Evolutionary conservation across 1,140 invertebrate species (phyloP).

Genomic region (Andricus grossulariae): DNA sequence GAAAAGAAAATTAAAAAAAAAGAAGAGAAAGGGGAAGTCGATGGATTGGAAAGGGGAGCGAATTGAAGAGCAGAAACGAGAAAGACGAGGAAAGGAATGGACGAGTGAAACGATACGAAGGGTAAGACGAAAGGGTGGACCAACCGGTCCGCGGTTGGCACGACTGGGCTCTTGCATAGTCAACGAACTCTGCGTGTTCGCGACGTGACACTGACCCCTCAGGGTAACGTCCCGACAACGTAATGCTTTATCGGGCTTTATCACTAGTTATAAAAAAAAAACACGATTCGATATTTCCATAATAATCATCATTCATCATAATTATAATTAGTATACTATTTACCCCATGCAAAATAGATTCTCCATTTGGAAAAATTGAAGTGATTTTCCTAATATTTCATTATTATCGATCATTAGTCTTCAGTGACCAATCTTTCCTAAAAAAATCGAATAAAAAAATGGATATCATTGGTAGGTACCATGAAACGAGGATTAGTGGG

Average conservation of each 20-base stretch:
- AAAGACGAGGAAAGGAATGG: conserved; percentile 13
- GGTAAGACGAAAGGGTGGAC: conserved; percentile 54
- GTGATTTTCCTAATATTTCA: too few species aligned
- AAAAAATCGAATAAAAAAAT: too few species aligned
- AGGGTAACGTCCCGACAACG: conserved; percentile 45
- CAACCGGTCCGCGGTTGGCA: conserved; percentile 55
- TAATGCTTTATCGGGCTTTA: conserved; percentile 14
- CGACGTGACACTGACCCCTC: conserved; percentile 55
- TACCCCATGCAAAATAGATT: too few species aligned
- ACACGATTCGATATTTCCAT: not conserved
- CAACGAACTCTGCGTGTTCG: conserved; percentile 53
- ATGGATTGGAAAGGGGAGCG: not conserved
- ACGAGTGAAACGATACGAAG: conserved; percentile 42
- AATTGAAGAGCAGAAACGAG: not conserved
- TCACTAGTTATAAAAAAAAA: not conserved
- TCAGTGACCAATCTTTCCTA: too few species aligned
- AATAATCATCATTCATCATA: not conserved
- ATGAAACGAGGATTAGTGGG: too few species aligned
- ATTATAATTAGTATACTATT: too few species aligned
- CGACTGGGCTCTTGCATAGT: conserved; percentile 49
- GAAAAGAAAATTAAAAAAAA: not conserved
- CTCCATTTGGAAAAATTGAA: too few species aligned
- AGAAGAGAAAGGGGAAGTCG: not conserved
- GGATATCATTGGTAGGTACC: too few species aligned
- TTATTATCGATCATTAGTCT: too few species aligned